Conservation (phyloP, 1,140 invertebrate species). For the Ips typographus region DNA sequence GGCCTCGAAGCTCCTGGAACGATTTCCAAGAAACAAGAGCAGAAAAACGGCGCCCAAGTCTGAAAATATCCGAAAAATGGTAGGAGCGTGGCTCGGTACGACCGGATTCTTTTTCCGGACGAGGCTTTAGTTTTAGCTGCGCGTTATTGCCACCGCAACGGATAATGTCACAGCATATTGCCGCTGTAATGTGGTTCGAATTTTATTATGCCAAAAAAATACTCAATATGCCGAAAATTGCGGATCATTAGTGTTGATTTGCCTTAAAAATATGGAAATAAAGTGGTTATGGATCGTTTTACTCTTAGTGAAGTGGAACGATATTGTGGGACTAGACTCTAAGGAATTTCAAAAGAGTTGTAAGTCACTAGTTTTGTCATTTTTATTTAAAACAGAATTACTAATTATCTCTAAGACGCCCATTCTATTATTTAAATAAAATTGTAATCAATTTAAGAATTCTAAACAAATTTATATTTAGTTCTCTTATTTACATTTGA, state of each 20-base stretch:
- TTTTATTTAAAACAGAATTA: too few relatives aligned
- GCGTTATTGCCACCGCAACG: constrained; percentile 29
- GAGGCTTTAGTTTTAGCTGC: constrained; percentile 39
- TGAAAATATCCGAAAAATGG: constrained; percentile 34
- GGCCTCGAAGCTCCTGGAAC: too few relatives aligned
- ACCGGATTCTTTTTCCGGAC: background rate
- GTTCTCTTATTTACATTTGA: too few relatives aligned
- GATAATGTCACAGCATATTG: background rate
- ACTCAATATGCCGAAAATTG: background rate
- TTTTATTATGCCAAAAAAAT: background rate
- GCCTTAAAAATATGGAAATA: background rate
- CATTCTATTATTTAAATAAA: too few relatives aligned
- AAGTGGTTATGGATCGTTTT: background rate
- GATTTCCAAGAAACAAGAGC: constrained; percentile 20
- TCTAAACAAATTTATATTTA: too few relatives aligned
- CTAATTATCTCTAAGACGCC: too few relatives aligned
- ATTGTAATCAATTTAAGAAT: too few relatives aligned
- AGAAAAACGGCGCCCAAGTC: constrained; percentile 14
- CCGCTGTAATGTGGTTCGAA: background rate
- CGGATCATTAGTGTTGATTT: too few relatives aligned
- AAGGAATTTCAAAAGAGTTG: constrained; percentile 44
- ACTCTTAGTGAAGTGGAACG: constrained; percentile 15
- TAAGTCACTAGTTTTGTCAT: constrained; percentile 25
- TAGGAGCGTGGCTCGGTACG: constrained; percentile 33
- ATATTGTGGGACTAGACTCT: constrained; percentile 29